Evolutionary conservation across 2,888 invertebrate genomes (phyloP).

Genomic region (Eristalinus sepulchralis): DNA sequence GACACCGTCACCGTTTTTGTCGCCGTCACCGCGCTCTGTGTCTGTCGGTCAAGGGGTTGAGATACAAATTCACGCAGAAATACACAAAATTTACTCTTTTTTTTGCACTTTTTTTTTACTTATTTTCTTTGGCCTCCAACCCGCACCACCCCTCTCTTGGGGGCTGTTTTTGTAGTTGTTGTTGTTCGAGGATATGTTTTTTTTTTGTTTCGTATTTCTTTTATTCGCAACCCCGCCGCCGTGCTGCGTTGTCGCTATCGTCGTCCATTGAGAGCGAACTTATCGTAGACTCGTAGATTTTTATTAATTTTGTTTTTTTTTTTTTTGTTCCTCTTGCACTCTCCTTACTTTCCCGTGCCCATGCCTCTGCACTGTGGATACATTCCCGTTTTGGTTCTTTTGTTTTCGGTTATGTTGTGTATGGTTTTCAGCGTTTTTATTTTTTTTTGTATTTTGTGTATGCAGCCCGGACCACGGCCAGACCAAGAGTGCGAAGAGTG

Average conservation of each 20-base stretch:
- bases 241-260: slow-evolving; percentile 44
- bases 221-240: slow-evolving; percentile 61
- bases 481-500: slow-evolving; percentile 48
- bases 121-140: slow-evolving; percentile 14
- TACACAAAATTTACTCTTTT: slow-evolving; percentile 61
- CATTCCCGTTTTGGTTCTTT: slow-evolving; percentile 42
- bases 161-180: slow-evolving; percentile 2
- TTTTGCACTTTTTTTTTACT: slow-evolving; percentile 53
- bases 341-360: slow-evolving; percentile 53
- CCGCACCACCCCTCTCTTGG: background rate
- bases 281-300: slow-evolving; percentile 57
- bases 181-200: background rate
- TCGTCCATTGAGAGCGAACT: slow-evolving; percentile 65
- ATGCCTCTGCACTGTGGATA: slow-evolving; percentile 55
- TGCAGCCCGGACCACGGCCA: slow-evolving; percentile 40
- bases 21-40: slow-evolving; percentile 3
- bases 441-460: slow-evolving; percentile 52
- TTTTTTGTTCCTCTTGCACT: slow-evolving; percentile 45
- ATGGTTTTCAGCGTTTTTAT: slow-evolving; percentile 32
- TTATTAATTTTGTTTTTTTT: slow-evolving; percentile 43
- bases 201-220: slow-evolving; percentile 35
- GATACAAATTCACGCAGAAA: slow-evolving; percentile 70
- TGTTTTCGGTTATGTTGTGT: slow-evolving; percentile 68
- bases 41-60: slow-evolving; percentile 72
- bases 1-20: background rate